These are phyloP conservation scores for Orcinus orca DNA, from an alignment of 2,113 vertebrate species.

Conservation along the genomic window DNA sequence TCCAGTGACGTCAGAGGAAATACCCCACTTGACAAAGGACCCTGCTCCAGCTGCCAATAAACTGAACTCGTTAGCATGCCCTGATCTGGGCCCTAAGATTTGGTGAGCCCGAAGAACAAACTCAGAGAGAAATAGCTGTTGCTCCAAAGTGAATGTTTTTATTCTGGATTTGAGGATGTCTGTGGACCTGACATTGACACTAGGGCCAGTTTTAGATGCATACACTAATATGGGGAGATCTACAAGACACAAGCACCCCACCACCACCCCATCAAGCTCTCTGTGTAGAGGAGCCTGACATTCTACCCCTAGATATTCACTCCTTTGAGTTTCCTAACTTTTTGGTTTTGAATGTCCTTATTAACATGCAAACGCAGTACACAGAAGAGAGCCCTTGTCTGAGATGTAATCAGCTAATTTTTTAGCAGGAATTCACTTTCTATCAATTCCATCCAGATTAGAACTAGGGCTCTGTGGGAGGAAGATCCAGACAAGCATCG, in stretches of 20 bases:
- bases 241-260: not conserved
- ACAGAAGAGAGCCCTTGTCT: not conserved
- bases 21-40: constrained; percentile 33
- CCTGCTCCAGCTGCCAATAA: not conserved
- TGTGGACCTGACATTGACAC: not conserved
- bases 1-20: constrained; percentile 57
- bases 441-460: not conserved
- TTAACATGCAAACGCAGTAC: not conserved
- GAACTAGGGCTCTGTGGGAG: not conserved
- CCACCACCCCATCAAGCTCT: not conserved
- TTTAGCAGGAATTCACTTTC: constrained; percentile 34
- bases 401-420: not conserved
- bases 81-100: not conserved
- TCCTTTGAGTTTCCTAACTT: not conserved
- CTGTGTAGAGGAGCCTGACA: not conserved
- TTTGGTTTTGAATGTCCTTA: not conserved
- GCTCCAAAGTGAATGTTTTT: not conserved
- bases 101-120: not conserved
- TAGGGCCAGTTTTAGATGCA: not conserved
- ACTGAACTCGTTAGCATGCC: not conserved
- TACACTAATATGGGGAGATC: not conserved
- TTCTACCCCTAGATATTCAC: not conserved
- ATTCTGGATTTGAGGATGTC: not conserved
- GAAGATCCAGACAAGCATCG: not conserved
- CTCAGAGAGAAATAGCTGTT: not conserved